Evolutionary conservation across 2,888 invertebrate genomes (phyloP).

Genomic region (Pristionchus maxplancki): DNA sequence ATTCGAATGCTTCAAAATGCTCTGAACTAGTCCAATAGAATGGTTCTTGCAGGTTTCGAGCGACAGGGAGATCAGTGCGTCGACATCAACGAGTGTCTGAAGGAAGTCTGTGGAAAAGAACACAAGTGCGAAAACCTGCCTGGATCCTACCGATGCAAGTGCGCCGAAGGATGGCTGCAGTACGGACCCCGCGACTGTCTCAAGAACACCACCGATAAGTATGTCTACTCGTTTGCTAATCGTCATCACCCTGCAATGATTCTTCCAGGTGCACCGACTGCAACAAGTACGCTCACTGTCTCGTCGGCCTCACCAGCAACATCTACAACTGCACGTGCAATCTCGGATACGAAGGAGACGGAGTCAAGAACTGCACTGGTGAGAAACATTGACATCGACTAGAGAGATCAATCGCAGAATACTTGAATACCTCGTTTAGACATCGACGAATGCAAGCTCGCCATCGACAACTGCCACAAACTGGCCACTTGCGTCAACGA

Average conservation of each 20-base stretch:
- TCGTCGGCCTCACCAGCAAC: constrained; percentile 5
- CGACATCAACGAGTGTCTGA: constrained; percentile 50
- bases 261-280: constrained; percentile 18
- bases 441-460: constrained; percentile 90
- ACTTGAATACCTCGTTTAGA: constrained; percentile 81
- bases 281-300: constrained; percentile 43
- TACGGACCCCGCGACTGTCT: constrained; percentile 47
- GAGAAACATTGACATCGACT: not conserved
- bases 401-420: not conserved
- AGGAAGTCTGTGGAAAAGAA: constrained; percentile 10
- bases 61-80: not conserved
- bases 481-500: constrained; percentile 88
- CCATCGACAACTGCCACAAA: constrained; percentile 84
- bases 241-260: no score
- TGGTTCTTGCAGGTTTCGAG: constrained; percentile 3
- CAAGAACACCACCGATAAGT: constrained; percentile 35
- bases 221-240: not conserved
- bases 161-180: constrained; percentile 29
- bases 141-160: constrained; percentile 47
- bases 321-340: constrained; percentile 52
- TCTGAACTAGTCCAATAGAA: no score
- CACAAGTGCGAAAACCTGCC: constrained; percentile 33
- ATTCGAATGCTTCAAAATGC: no score
- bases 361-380: constrained; percentile 39
- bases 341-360: constrained; percentile 47